phyloP scores from a whole-genome alignment of 2,113 vertebrate genomes.

The Perognathus longimembris region DNA sequence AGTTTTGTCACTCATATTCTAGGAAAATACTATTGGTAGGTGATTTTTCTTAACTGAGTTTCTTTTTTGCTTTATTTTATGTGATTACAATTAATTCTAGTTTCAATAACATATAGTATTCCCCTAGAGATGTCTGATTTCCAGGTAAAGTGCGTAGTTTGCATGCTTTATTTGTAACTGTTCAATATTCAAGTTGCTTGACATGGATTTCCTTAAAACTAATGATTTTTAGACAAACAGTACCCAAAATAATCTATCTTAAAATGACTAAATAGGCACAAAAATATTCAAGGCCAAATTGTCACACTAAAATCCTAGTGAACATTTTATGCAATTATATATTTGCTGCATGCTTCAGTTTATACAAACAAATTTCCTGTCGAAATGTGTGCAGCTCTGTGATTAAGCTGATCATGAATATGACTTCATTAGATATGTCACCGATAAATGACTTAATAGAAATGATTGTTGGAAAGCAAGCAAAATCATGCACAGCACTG shows the following conservation, averaged over 20 bases:
- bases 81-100: conserved; percentile 32
- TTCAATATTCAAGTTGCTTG: neutral
- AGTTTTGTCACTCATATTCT: conserved; percentile 33
- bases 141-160: conserved; percentile 20
- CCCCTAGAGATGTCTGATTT: neutral
- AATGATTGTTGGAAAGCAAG: conserved; percentile 47
- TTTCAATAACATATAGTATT: conserved; percentile 20
- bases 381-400: conserved; percentile 52
- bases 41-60: conserved; percentile 13
- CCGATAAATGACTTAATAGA: conserved; percentile 61
- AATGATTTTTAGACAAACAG: conserved; percentile 21
- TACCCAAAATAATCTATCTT: conserved; percentile 29
- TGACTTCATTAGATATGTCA: conserved; percentile 68
- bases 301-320: conserved; percentile 54
- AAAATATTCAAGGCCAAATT: conserved; percentile 47
- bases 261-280: conserved; percentile 49
- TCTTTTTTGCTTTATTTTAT: conserved; percentile 35
- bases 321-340: conserved; percentile 65
- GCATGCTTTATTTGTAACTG: neutral
- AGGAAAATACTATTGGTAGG: conserved; percentile 36
- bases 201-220: conserved; percentile 24
- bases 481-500: neutral
- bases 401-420: conserved; percentile 46
- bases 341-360: conserved; percentile 47
- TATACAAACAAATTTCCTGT: conserved; percentile 64